Base-by-base conservation (phyloP, 2,797 vertebrate species). In the Scomberomorus guttatus region DNA sequence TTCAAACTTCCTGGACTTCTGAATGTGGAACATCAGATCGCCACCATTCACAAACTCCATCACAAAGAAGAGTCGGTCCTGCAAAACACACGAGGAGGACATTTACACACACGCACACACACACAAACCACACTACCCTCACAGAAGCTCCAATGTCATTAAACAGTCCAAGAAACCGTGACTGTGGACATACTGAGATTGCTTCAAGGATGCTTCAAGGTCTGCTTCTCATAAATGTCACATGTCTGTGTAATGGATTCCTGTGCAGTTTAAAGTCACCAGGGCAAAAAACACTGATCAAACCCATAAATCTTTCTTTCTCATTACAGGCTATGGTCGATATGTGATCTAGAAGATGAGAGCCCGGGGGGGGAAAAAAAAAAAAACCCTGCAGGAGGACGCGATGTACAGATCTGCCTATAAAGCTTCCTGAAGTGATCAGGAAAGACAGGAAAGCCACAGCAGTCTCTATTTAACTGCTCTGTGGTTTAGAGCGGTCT, bases 1-100 rank as follows among this genome's bases (percentile, higher is more conserved):
- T 2, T 99, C 98, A 57, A 99, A 99, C 81, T 98, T 98, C 61
- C 98, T 96, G 0, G 98, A 98, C 92, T 99, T 99, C 95, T 99
- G 98, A 85, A 99, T 99, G 90, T 99, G 98, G 92, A 99, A 99
- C 98, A 99, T 99, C 80, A 99, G 92, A 85, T 99, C 98, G 0
- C 98, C 98, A 0, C 98, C 98, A 0, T 99, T 99, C 78, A 99
- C 98, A 79, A 99, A 99, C 93, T 99, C 98, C 98, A 99, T 99
- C 89, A 99, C 97, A 20, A 99, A 99, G 94, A 99, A 99, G 74
- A 99, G 96, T 24, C 98, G 95, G 65, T 96, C 95, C 96, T 96
- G 90, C 48, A 58, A 69, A 60, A 59, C 12, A 70, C 51, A 71
- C 13, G 20, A 63, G 46, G n/a, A 79, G 48, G 79, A 76, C 64